Conservation (phyloP, 2,888 invertebrate genomes). For the Xylota segnis region DNA sequence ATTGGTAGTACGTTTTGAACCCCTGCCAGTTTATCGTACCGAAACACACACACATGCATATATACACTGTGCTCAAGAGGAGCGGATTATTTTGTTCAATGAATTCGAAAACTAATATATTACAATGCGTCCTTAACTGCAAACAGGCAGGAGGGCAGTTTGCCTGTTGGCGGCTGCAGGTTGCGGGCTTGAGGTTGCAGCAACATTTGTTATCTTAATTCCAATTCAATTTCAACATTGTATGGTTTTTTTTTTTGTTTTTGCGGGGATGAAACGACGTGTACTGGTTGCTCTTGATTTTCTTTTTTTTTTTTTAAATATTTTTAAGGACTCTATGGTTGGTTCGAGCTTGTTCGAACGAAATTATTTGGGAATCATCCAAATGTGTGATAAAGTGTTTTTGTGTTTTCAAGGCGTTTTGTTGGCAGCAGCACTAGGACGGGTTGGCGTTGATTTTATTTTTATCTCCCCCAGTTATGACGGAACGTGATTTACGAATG, state of each 20-base stretch:
- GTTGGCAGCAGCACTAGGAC: constrained; percentile 50
- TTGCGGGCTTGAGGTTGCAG: constrained; percentile 70
- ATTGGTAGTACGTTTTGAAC: constrained; percentile 54
- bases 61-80: constrained; percentile 54
- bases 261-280: neutral
- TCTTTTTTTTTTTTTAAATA: constrained; percentile 16
- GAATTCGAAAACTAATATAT: constrained; percentile 79
- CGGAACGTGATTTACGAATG: constrained; percentile 57
- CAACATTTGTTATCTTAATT: constrained; percentile 75
- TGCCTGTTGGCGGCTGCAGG: constrained; percentile 62
- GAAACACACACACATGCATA: constrained; percentile 27
- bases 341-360: constrained; percentile 63
- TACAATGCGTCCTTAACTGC: constrained; percentile 67
- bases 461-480: constrained; percentile 53
- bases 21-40: constrained; percentile 60
- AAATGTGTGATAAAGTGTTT: constrained; percentile 70
- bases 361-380: constrained; percentile 71
- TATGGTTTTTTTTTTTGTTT: constrained; percentile 25
- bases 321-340: constrained; percentile 22
- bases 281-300: constrained; percentile 30
- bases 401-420: constrained; percentile 68
- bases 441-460: constrained; percentile 60
- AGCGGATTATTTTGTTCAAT: constrained; percentile 79
- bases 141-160: constrained; percentile 53
- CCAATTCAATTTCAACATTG: constrained; percentile 73